Evolutionary conservation across 2,888 invertebrate genomes (phyloP).

Genomic region (Ceraclea dissimilis): DNA sequence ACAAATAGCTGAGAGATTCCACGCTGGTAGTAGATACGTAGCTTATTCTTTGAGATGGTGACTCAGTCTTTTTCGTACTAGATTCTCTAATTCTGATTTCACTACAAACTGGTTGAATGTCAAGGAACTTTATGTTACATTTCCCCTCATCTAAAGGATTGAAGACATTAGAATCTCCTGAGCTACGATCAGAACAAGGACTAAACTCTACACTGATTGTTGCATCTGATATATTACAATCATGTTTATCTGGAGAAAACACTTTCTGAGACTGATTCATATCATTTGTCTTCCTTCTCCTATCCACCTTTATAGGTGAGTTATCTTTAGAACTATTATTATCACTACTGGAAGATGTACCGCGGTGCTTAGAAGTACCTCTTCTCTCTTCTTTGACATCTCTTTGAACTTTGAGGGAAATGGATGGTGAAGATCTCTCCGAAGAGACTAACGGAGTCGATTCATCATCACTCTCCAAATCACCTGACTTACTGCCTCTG

Average conservation of each 20-base stretch:
- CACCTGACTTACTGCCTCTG: slow-evolving; percentile 36
- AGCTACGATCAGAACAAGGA: slow-evolving; percentile 41
- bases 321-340: slow-evolving; percentile 19
- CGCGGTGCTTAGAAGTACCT: slow-evolving; percentile 13
- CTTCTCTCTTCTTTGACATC: slow-evolving; percentile 14
- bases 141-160: slow-evolving; percentile 17
- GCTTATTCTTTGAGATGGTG: slow-evolving; percentile 2
- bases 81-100: slow-evolving; percentile 14
- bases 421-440: slow-evolving; percentile 36
- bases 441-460: slow-evolving; percentile 59
- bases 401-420: slow-evolving; percentile 26
- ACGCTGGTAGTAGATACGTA: slow-evolving; percentile 31
- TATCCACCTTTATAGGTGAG: slow-evolving; percentile 17
- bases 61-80: slow-evolving; percentile 8
- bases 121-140: slow-evolving; percentile 16
- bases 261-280: slow-evolving; percentile 20
- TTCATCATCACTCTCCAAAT: slow-evolving; percentile 54
- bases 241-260: slow-evolving; percentile 31
- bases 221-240: slow-evolving; percentile 29
- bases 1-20: slow-evolving; percentile 36
- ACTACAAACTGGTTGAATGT: slow-evolving; percentile 11
- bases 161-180: slow-evolving; percentile 35
- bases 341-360: slow-evolving; percentile 14
- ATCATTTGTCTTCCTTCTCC: slow-evolving; percentile 12
- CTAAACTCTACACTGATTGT: slow-evolving; percentile 35